Base-by-base conservation (phyloP, 2,113 vertebrate species). In the Hemibagrus wyckioides region DNA sequence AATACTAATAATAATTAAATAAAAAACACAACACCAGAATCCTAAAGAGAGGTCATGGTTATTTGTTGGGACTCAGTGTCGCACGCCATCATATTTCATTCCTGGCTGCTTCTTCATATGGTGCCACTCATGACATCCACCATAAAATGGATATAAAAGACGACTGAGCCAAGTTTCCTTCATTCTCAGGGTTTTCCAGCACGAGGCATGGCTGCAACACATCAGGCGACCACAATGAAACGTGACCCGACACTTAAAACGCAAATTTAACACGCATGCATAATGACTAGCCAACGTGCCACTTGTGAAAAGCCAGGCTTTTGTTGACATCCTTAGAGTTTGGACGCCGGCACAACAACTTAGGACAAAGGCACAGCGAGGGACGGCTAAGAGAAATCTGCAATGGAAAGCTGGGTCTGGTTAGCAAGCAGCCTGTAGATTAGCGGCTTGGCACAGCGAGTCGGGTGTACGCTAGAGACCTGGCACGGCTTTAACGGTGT, bases 301-400 rank as follows among this genome's bases (percentile, higher is more conserved):
- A 57, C 83, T 81, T 52, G 73, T 36, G 39, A 48, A 85, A 85
- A 85, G 67, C 3, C 67, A 39, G 59, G 76, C 50, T 82, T 85
- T 90, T 86, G 77, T 90, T 86, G 76, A 76, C 65, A 23, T 71
- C 39, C 21, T 86, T 90, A 41, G 85, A 69, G 77, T 75, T 73
- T 85, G 82, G 73, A 79, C 48, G 88, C 80, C 82, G 59, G 63
- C 39, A 69, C 83, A 61, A 69, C 54, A 63, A 56, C 80, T 75
- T 28, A 25, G 86, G 73, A 92, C 87, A 91, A 91, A 90, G 59
- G 77, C 89, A 15, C 82, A 41, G 88, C n/a, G 28, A 90, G 86
- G 59, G 90, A 79, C 69, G 77, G 73, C 87, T 54, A 83, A 84
- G 87, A 85, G 75, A 89, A 87, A 23, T 19, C 9, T 76, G 83